Conservation (phyloP, 2,888 invertebrate genomes). For the Eupithecia vulgata region DNA sequence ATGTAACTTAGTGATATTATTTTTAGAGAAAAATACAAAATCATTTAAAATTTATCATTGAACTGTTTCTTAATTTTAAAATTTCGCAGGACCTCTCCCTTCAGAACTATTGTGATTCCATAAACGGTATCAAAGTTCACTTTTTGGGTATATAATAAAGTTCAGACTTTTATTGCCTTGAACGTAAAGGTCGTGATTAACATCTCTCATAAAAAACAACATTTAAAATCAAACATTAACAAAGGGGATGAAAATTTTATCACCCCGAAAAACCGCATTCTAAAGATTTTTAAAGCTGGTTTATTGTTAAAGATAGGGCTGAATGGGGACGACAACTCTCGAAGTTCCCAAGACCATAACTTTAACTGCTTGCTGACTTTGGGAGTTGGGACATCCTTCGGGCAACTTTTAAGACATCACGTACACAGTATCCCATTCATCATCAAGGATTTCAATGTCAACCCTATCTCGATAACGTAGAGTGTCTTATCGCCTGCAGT, state of each 20-base stretch:
- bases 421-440: conserved; percentile 45
- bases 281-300: conserved; percentile 58
- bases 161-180: conserved; percentile 31
- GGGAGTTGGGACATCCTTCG: conserved; percentile 11
- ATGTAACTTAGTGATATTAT: no score
- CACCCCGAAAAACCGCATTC: conserved; percentile 58
- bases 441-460: conserved; percentile 32
- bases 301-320: conserved; percentile 58
- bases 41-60: background rate
- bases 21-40: background rate
- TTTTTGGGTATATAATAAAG: conserved; percentile 23
- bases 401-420: conserved; percentile 52
- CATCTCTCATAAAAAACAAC: conserved; percentile 41
- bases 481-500: conserved; percentile 14
- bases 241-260: conserved; percentile 55
- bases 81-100: conserved; percentile 13
- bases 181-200: conserved; percentile 42
- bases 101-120: conserved; percentile 7
- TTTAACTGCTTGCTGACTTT: conserved; percentile 60
- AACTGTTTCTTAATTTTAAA: background rate
- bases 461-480: conserved; percentile 36
- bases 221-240: conserved; percentile 30
- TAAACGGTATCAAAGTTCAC: conserved; percentile 34
- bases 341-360: conserved; percentile 73
- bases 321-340: conserved; percentile 59